These are phyloP conservation scores for Drosophila incognita DNA, from an alignment of 2,888 invertebrate species.

Conservation along the genomic window DNA sequence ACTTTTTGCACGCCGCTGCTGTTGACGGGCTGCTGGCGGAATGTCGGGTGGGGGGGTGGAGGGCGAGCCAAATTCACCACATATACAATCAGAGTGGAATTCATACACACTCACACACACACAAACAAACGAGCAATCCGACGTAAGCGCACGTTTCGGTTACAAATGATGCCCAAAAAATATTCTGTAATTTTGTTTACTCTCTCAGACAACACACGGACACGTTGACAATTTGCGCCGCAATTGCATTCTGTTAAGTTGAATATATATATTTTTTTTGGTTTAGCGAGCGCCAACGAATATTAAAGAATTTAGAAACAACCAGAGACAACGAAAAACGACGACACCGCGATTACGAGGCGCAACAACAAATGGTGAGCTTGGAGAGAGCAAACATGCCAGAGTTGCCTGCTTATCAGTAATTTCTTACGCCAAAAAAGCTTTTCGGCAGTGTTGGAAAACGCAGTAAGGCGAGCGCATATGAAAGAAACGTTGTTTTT, in stretches of 20 bases:
- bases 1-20: conserved; percentile 70
- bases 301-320: conserved; percentile 57
- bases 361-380: conserved; percentile 69
- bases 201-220: conserved; percentile 9
- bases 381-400: conserved; percentile 38
- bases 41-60: conserved; percentile 32
- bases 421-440: conserved; percentile 50
- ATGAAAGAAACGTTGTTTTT: conserved; percentile 14
- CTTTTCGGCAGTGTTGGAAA: conserved; percentile 41
- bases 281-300: conserved; percentile 43
- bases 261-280: conserved; percentile 21
- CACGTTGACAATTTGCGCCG: conserved; percentile 36
- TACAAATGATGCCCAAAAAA: conserved; percentile 20
- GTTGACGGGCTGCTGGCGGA: conserved; percentile 16
- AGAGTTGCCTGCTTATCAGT: conserved; percentile 45
- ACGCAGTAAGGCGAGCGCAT: conserved; percentile 1
- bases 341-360: conserved; percentile 71
- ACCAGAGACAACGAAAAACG: conserved; percentile 64
- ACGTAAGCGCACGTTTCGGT: conserved; percentile 78
- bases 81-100: conserved; percentile 61
- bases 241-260: conserved; percentile 33
- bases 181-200: conserved; percentile 37
- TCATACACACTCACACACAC: conserved; percentile 31
- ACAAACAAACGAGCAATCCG: conserved; percentile 47
- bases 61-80: conserved; percentile 72